These are phyloP conservation scores for Araneus ventricosus DNA, from an alignment of 1,140 invertebrate species.

Conservation along the genomic window DNA sequence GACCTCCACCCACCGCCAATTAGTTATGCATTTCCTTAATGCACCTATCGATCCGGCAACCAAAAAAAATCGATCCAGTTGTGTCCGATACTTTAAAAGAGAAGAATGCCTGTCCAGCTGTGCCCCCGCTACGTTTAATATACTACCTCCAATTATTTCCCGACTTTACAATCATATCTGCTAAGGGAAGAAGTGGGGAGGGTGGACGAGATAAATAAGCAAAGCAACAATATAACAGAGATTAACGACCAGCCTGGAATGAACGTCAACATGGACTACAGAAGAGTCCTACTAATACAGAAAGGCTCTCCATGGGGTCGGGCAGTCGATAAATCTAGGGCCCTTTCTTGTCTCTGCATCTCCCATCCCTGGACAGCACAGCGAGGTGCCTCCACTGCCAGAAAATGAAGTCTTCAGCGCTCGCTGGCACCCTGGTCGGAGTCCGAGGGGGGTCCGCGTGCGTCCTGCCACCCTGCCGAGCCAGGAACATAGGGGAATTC, in stretches of 20 bases:
- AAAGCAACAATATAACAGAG: neutral
- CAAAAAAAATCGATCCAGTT: neutral
- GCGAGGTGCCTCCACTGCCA: constrained; percentile 25
- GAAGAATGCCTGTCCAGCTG: neutral
- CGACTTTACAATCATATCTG: constrained; percentile 31
- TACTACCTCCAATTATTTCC: constrained; percentile 27
- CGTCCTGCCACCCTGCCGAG: constrained; percentile 25
- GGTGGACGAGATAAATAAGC: constrained; percentile 4
- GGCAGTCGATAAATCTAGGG: constrained; percentile 61
- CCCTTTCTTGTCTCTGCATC: constrained; percentile 51
- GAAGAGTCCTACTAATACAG: constrained; percentile 16
- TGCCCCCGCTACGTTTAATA: constrained; percentile 30
- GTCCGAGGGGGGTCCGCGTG: constrained; percentile 6
- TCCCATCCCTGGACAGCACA: constrained; percentile 58
- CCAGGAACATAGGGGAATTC: constrained; percentile 48
- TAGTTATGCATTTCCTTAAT: constrained; percentile 1
- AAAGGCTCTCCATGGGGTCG: constrained; percentile 34
- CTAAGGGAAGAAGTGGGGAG: neutral
- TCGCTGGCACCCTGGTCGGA: constrained; percentile 14
- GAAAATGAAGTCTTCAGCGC: constrained; percentile 70
- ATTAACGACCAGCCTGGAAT: constrained; percentile 55
- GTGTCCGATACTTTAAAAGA: neutral
- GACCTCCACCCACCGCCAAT: neutral
- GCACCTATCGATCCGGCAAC: neutral
- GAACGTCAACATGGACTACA: constrained; percentile 43